phyloP scores from a whole-genome alignment of 2,797 vertebrate genomes.

The Gobionotothen gibberifrons region DNA sequence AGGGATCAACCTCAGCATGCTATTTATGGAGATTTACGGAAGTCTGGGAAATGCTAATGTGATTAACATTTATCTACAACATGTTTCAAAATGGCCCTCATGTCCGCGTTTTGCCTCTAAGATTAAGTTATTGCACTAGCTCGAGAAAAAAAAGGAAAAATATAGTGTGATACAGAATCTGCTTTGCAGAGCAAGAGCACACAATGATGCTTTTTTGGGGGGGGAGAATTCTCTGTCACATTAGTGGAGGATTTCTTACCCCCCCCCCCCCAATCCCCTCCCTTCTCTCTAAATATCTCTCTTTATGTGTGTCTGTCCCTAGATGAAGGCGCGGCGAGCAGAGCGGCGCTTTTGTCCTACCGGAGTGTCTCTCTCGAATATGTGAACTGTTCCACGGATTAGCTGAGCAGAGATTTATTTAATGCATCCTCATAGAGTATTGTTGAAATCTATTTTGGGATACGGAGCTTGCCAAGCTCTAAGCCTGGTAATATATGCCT shows the following conservation, averaged over 20 bases:
- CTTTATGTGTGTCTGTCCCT: constrained; percentile 85
- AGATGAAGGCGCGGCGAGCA: constrained; percentile 82
- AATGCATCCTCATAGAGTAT: constrained; percentile 89
- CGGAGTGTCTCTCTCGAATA: constrained; percentile 82
- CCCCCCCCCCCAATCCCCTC: constrained; percentile 53
- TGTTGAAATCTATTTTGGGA: constrained; percentile 91
- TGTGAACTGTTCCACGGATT: constrained; percentile 89
- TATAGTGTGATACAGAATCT: constrained; percentile 79
- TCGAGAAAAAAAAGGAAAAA: constrained; percentile 56
- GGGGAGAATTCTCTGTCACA: constrained; percentile 78
- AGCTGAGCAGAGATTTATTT: constrained; percentile 89
- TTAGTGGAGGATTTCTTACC: constrained; percentile 79
- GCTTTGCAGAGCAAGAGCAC: constrained; percentile 76
- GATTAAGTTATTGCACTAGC: constrained; percentile 82
- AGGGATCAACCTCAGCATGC: constrained; percentile 87
- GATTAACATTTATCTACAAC: constrained; percentile 90
- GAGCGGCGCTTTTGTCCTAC: constrained; percentile 84
- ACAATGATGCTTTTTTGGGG: constrained; percentile 72
- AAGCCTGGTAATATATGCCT: constrained; percentile 91
- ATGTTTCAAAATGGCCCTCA: constrained; percentile 86
- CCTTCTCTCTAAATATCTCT: constrained; percentile 81
- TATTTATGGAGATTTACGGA: constrained; percentile 89
- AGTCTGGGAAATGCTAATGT: constrained; percentile 89
- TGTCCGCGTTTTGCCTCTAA: constrained; percentile 82
- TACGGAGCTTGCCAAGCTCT: constrained; percentile 85